Evolutionary conservation across 2,888 invertebrate species (phyloP), one percentile per base, ranked within the genome.

Genomic region (Andrena chrysosceles): DNA sequence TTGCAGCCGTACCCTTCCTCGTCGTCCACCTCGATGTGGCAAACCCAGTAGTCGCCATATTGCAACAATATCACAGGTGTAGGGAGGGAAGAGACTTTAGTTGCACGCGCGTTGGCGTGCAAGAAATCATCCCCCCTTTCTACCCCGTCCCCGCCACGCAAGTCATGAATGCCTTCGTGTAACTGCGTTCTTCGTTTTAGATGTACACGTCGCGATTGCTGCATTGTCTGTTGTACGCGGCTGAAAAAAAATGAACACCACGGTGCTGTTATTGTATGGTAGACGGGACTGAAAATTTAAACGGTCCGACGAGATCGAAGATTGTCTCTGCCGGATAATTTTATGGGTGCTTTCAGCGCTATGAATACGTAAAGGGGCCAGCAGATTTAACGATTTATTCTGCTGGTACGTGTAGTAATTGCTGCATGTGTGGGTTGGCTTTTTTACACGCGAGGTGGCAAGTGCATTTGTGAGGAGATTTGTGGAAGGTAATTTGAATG

Each of bases 51-150:
- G 54, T 63, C 56, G 54, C 60, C 83, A 63, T 77, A 74, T 77
- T 83, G 86, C 86, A 67, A 80, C 86, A 83, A 77, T 77, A 62
- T 77, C 29, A 48, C 31, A 5, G 16, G 4, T 16, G 42, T 5
- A 16, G 42, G 56, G 63, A 56, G 73, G 60, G 74, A 62, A 77
- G 73, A 71, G 35, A 52, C 60, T 10, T 54, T 31, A 71, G 78
- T 66, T 79, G 86, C 83, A 77, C 74, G 74, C 75, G 77, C 62
- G 74, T 60, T 79, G 52, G 86, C 86, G 88, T 75, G 79, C 69
- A 62, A 67, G 67, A 74, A 63, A 70, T 29, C 60, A 31, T 20
- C 62, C 33, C 26, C 26, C 66, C 77, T 64, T 64, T 71, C 67
- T 66, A 67, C 87, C 74, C 64, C 69, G 85, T 56, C 81, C 56